Evolutionary conservation across 2,113 vertebrate genomes (phyloP).

Genomic region (Conger conger): DNA sequence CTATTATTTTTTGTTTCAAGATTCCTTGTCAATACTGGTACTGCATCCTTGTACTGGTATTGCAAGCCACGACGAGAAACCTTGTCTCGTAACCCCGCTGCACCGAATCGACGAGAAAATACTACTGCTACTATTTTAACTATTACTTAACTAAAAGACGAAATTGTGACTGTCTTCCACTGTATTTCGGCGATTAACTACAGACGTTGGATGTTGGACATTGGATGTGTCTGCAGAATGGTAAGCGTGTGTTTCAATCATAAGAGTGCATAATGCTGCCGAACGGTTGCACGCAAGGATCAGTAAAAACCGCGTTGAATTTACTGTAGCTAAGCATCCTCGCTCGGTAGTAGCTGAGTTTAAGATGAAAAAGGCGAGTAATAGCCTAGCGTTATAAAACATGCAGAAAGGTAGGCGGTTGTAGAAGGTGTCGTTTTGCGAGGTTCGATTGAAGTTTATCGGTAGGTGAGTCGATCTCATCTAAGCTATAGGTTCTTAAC

Average conservation of each 20-base stretch:
- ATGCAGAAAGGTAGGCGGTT: neutral
- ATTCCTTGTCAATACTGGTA: neutral
- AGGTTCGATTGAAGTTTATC: neutral
- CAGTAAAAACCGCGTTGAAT: neutral
- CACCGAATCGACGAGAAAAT: constrained; percentile 8
- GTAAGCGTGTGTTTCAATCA: constrained; percentile 8
- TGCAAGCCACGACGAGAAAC: neutral
- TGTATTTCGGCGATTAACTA: neutral
- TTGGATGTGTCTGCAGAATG: constrained; percentile 13
- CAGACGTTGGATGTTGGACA: neutral
- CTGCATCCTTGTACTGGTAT: constrained; percentile 8
- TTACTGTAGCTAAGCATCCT: neutral
- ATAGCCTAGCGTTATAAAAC: neutral
- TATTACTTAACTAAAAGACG: neutral
- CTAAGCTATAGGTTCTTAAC: neutral
- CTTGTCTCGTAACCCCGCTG: neutral
- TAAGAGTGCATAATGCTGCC: neutral
- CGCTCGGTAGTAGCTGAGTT: neutral
- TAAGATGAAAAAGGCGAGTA: neutral
- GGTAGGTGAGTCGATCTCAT: neutral
- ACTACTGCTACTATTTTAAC: neutral
- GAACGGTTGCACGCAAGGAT: neutral
- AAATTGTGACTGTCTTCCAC: neutral
- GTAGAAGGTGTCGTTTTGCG: neutral
- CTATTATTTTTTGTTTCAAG: neutral